These are phyloP conservation scores for Montipora capricornis DNA, from an alignment of 64 coral and sea anemone species.

Conservation along the genomic window DNA sequence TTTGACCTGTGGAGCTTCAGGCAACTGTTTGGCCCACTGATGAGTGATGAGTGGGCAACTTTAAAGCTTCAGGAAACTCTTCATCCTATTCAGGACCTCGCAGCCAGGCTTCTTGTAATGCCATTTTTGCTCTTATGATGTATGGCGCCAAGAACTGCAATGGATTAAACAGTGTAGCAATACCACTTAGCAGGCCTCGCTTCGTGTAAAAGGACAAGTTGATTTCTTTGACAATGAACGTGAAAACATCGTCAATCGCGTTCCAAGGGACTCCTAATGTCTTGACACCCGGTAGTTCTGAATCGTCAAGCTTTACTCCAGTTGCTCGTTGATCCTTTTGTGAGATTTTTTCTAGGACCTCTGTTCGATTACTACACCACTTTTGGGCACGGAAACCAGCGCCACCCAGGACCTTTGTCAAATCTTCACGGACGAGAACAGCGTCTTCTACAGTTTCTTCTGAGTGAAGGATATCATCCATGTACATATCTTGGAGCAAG, in stretches of 20 bases:
- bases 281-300: neutral
- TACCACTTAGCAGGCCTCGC: neutral
- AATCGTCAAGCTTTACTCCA: neutral
- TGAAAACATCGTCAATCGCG: neutral
- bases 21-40: too few relatives aligned
- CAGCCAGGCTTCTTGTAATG: neutral
- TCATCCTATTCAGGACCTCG: neutral
- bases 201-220: neutral
- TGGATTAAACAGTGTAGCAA: slow-evolving; percentile 2
- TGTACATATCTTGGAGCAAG: neutral
- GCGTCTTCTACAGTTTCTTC: neutral
- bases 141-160: neutral
- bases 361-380: neutral
- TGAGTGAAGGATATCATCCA: neutral
- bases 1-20: slow-evolving; percentile 1
- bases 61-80: neutral
- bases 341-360: neutral
- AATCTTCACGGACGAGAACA: too few relatives aligned
- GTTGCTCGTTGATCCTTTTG: neutral
- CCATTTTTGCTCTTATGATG: neutral
- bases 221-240: neutral
- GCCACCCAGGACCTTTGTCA: neutral
- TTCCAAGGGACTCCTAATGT: too few relatives aligned
- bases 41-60: too few relatives aligned
- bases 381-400: neutral